Conservation (phyloP, 2,113 vertebrate species). For the Dicentrarchus labrax region DNA sequence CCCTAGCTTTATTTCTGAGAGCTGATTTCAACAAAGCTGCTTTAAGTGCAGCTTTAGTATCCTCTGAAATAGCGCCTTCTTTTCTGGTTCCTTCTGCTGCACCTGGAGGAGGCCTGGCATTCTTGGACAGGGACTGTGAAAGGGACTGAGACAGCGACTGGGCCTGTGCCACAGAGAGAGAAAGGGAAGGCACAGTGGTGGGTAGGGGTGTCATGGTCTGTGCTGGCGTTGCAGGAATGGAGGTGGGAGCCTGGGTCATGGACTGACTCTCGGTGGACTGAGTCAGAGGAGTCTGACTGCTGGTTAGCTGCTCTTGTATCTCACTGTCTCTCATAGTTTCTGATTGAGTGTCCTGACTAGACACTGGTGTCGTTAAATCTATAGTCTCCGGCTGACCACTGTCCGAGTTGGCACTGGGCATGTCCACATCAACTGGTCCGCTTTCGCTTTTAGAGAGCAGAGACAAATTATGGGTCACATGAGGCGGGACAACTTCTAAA, state of each 20-base stretch:
- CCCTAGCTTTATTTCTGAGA: conserved; percentile 90
- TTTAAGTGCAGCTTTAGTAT: conserved; percentile 94
- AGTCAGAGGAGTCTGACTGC: conserved; percentile 46
- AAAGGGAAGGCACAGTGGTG: conserved; percentile 74
- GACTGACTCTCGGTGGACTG: conserved; percentile 62
- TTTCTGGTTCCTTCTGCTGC: conserved; percentile 83
- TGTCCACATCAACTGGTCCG: conserved; percentile 90
- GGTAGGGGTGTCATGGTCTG: conserved; percentile 60
- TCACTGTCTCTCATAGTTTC: conserved; percentile 74
- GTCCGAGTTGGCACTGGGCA: conserved; percentile 92
- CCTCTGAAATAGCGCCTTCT: conserved; percentile 94
- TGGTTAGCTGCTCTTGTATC: conserved; percentile 56
- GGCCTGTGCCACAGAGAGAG: conserved; percentile 81
- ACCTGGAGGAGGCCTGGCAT: conserved; percentile 65
- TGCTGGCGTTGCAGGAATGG: conserved; percentile 55
- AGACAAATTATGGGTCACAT: conserved; percentile 62
- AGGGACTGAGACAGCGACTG: conserved; percentile 83
- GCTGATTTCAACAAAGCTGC: conserved; percentile 92
- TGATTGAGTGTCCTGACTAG: conserved; percentile 71
- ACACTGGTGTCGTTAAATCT: conserved; percentile 87
- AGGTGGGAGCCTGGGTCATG: conserved; percentile 59
- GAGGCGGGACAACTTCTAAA: conserved; percentile 47
- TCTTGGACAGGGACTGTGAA: conserved; percentile 82
- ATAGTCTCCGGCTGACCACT: conserved; percentile 87
- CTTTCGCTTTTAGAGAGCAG: conserved; percentile 72